Conservation (phyloP, 2,113 vertebrate species). For the Collichthys lucidus region DNA sequence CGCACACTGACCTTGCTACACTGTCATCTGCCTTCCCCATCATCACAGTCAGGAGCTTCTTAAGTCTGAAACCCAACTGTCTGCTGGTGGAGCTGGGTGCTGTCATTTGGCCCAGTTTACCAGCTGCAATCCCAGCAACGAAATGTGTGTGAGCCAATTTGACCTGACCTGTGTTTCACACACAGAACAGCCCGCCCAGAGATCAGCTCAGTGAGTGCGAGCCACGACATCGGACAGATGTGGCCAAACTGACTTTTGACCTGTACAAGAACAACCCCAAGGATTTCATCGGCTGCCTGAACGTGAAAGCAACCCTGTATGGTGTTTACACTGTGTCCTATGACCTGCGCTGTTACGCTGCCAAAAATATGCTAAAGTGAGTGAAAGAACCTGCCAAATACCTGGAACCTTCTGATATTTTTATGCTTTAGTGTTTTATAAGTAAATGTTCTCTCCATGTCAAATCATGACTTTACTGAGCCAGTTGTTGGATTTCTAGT, state of each 20-base stretch:
- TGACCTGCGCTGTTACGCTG: slow-evolving; percentile 89
- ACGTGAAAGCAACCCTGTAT: slow-evolving; percentile 92
- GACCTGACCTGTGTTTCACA: slow-evolving; percentile 4
- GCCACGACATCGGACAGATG: slow-evolving; percentile 86
- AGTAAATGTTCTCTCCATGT: neutral
- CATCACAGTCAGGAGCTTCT: slow-evolving; percentile 2
- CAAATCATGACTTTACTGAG: slow-evolving; percentile 12
- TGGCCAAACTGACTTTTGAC: slow-evolving; percentile 92
- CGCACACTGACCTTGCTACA: slow-evolving; percentile 23
- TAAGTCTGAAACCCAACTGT: slow-evolving; percentile 6
- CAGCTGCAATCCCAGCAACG: neutral
- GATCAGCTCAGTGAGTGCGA: slow-evolving; percentile 66
- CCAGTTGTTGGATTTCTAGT: neutral
- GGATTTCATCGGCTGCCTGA: slow-evolving; percentile 94
- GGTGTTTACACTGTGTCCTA: slow-evolving; percentile 93
- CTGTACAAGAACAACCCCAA: slow-evolving; percentile 92
- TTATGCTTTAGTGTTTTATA: neutral
- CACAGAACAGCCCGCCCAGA: slow-evolving; percentile 67
- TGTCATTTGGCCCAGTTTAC: neutral
- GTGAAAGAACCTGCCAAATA: slow-evolving; percentile 27
- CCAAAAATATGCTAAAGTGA: slow-evolving; percentile 79
- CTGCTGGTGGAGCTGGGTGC: neutral
- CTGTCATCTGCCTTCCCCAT: slow-evolving; percentile 34
- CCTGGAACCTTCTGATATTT: neutral
- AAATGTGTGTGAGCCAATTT: neutral